Evolutionary conservation across 2,888 invertebrate species (phyloP).

Genomic region (Dinocampus coccinellae): DNA sequence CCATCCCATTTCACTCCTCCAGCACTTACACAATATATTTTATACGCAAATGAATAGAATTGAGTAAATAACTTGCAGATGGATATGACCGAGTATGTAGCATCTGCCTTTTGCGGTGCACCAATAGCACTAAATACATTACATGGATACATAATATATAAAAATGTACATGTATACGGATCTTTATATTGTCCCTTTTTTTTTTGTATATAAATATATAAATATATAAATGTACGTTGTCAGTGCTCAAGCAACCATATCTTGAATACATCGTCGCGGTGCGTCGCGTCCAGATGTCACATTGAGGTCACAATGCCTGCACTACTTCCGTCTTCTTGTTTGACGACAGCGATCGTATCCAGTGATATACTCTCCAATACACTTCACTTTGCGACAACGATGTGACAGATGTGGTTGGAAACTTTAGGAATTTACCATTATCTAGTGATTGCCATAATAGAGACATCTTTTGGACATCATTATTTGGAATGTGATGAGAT

Average conservation of each 20-base stretch:
- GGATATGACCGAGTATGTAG: slow-evolving; percentile 1
- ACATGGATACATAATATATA: no score
- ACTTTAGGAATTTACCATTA: background rate
- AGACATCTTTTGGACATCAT: background rate
- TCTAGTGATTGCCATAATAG: background rate
- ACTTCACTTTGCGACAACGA: slow-evolving; percentile 25
- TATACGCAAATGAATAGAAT: no score
- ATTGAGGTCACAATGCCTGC: slow-evolving; percentile 26
- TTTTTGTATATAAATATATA: background rate
- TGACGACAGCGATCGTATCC: slow-evolving; percentile 18
- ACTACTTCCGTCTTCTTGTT: slow-evolving; percentile 2
- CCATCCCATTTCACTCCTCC: no score
- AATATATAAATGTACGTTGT: background rate
- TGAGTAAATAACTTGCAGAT: slow-evolving; percentile 10
- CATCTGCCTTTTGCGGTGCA: slow-evolving; percentile 16
- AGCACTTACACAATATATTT: no score
- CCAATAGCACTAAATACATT: background rate
- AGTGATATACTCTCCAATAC: slow-evolving; percentile 22
- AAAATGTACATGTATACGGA: background rate
- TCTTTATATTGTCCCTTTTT: background rate
- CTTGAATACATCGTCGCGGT: slow-evolving; percentile 22
- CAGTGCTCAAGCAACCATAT: background rate
- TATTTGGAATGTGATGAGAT: background rate
- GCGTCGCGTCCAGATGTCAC: slow-evolving; percentile 31
- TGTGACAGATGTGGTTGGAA: slow-evolving; percentile 29